A percentile compares a stretch with the other conserved stretches of the same genome.
Evolutionary conservation across 1,140 invertebrate species (phyloP).

Genomic region (Tetragonula clypearis): DNA sequence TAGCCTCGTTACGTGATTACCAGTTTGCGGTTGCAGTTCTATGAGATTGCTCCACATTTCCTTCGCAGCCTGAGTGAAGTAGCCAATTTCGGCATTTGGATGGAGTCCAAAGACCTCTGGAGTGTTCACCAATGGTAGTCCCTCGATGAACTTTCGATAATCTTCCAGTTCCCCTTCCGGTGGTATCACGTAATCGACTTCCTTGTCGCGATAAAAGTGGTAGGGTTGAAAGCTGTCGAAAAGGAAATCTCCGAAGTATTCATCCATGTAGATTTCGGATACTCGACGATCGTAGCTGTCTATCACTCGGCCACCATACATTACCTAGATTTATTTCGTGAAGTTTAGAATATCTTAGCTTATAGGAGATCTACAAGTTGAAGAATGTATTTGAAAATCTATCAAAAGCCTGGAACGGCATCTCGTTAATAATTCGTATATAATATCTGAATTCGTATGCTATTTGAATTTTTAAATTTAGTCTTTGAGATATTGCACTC

Average conservation of each 20-base stretch:
- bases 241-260: slow-evolving; percentile 96
- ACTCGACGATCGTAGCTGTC: slow-evolving; percentile 94
- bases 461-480: neutral
- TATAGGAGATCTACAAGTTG: neutral
- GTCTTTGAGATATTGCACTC: neutral
- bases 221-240: slow-evolving; percentile 95
- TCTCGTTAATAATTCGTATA: neutral
- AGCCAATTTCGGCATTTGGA: slow-evolving; percentile 95
- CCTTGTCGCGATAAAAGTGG: slow-evolving; percentile 90
- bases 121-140: slow-evolving; percentile 87
- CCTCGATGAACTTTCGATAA: slow-evolving; percentile 88
- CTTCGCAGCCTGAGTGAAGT: slow-evolving; percentile 91
- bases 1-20: slow-evolving; percentile 78
- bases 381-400: too few species aligned
- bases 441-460: neutral
- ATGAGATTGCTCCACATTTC: slow-evolving; percentile 93
- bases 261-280: slow-evolving; percentile 93
- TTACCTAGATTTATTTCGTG: slow-evolving; percentile 84
- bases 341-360: neutral
- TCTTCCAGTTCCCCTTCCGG: slow-evolving; percentile 86
- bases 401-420: too few species aligned
- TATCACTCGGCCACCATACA: slow-evolving; percentile 96
- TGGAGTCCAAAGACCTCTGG: slow-evolving; percentile 96
- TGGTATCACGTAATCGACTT: slow-evolving; percentile 91
- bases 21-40: slow-evolving; percentile 93